Evolutionary conservation across 2,113 vertebrate genomes (phyloP).

Genomic region (Cercocebus atys): DNA sequence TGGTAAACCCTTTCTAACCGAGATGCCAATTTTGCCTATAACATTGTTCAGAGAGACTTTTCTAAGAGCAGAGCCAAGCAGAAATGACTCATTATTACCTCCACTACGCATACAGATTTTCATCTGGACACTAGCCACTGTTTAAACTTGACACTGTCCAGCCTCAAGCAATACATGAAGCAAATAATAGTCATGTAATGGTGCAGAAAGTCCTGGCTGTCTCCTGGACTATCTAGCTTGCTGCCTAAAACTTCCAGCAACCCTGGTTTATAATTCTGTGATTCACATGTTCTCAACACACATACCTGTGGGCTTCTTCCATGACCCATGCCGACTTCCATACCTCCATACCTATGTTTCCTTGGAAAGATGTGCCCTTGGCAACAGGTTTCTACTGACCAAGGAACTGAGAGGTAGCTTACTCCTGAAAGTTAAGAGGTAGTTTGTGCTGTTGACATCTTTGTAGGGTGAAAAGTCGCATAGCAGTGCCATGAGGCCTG

Average conservation of each 20-base stretch:
- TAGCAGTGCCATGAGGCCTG: not conserved
- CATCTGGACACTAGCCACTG: constrained; percentile 53
- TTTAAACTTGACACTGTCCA: constrained; percentile 45
- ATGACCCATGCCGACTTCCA: not conserved
- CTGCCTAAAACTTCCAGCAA: constrained; percentile 28
- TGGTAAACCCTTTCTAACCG: not conserved
- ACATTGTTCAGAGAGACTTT: constrained; percentile 49
- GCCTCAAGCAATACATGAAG: constrained; percentile 24
- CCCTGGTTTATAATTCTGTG: not conserved
- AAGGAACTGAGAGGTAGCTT: not conserved
- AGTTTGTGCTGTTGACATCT: not conserved
- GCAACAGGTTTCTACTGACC: not conserved
- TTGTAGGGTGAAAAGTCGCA: not conserved
- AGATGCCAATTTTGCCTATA: constrained; percentile 57
- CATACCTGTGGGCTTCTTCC: not conserved
- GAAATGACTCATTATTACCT: constrained; percentile 50
- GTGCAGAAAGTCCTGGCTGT: constrained; percentile 34
- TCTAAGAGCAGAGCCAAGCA: constrained; percentile 56
- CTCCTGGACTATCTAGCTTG: not conserved
- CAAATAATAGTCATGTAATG: not conserved
- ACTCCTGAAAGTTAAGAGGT: not conserved
- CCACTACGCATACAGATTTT: constrained; percentile 28
- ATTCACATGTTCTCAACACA: constrained; percentile 40
- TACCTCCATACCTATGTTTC: not conserved
- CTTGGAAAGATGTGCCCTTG: not conserved